Evolutionary conservation across 2,113 vertebrate species (phyloP).

Genomic region (Australoheros scitulus): DNA sequence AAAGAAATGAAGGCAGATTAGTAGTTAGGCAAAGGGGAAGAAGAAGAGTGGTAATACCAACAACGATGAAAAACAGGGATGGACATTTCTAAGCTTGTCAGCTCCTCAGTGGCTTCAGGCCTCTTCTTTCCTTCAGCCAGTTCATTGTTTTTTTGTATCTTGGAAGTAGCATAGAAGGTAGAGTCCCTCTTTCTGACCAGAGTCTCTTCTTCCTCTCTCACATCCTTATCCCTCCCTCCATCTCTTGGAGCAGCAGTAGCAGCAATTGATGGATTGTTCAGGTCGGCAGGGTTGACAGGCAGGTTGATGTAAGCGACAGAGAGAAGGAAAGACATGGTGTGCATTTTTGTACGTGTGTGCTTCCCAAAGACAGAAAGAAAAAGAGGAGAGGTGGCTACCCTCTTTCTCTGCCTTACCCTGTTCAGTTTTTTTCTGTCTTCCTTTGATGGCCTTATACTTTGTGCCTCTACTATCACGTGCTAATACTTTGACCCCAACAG

Average conservation of each 20-base stretch:
- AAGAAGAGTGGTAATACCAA: not conserved
- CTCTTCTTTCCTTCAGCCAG: not conserved
- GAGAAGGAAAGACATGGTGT: slow-evolving; percentile 31
- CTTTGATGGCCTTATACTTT: not conserved
- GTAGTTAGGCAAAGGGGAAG: not conserved
- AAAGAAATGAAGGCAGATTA: slow-evolving; percentile 24
- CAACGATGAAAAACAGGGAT: not conserved
- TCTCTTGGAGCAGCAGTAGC: slow-evolving; percentile 24
- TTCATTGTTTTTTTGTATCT: not conserved
- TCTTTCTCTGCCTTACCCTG: not conserved
- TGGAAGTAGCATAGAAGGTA: not conserved
- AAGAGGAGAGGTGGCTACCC: not conserved
- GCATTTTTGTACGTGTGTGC: slow-evolving; percentile 4
- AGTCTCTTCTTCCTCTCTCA: slow-evolving; percentile 8
- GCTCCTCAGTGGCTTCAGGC: not conserved
- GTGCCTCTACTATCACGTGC: slow-evolving; percentile 18
- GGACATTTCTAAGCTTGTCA: not conserved
- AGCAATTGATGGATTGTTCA: slow-evolving; percentile 62
- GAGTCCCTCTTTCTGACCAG: not conserved
- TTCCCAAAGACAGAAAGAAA: not conserved
- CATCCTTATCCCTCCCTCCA: slow-evolving; percentile 27
- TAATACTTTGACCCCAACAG: slow-evolving; percentile 20
- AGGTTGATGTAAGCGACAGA: slow-evolving; percentile 64
- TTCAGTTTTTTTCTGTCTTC: not conserved
- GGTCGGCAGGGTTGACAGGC: slow-evolving; percentile 61